A percentile compares a stretch with the other conserved stretches of the same genome.
These are phyloP conservation scores for Taeniopygia guttata DNA, from an alignment of 2,797 vertebrate genomes.

Conservation along the genomic window DNA sequence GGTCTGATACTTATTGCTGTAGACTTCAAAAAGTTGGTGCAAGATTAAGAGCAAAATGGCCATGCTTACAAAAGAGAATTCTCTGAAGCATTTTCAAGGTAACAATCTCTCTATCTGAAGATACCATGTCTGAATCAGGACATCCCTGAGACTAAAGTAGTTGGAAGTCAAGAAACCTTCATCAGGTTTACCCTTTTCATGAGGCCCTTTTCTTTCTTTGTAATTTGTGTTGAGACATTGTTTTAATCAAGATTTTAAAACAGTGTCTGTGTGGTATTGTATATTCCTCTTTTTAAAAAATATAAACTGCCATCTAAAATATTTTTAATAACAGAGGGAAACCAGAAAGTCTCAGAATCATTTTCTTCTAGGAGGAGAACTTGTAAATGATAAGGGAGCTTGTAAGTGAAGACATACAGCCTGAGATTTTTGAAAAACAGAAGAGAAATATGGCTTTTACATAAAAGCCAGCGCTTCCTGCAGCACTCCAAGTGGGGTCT, in stretches of 20 bases:
- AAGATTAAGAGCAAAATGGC: neutral
- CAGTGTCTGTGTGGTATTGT: neutral
- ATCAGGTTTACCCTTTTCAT: neutral
- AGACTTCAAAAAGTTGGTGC: neutral
- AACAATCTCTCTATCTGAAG: neutral
- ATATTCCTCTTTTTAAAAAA: neutral
- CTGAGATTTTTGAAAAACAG: neutral
- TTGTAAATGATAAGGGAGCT: neutral
- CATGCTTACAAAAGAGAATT: neutral
- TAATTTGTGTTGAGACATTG: neutral
- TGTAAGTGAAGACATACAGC: neutral
- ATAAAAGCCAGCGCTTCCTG: neutral
- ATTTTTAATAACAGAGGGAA: neutral
- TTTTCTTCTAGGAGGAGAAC: neutral
- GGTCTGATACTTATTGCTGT: neutral
- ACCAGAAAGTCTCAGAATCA: neutral
- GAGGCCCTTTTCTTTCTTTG: neutral
- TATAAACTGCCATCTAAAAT: neutral
- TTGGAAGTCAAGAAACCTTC: neutral
- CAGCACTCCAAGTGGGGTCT: fast-evolving
- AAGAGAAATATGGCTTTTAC: neutral
- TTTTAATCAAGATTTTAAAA: neutral
- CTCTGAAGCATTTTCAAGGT: neutral
- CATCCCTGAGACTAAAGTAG: neutral
- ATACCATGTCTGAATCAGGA: neutral